Evolutionary conservation across 2,797 vertebrate species (phyloP), one percentile per base, ranked within the genome.

Genomic region (Rhinichthys osculus): DNA sequence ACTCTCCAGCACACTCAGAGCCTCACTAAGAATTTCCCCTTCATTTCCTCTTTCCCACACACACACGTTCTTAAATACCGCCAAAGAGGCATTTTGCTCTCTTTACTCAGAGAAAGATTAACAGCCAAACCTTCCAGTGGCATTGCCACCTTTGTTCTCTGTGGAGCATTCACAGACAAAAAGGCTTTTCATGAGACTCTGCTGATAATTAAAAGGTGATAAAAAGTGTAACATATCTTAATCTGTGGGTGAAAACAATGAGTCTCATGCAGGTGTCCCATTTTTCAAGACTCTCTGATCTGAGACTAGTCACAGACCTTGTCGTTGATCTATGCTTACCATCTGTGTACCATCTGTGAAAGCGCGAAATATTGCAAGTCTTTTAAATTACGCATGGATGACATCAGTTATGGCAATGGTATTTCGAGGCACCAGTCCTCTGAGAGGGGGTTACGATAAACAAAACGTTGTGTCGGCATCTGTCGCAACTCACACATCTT

Each of bases 301-400:
- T 62, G 70, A 86, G 67, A 78, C 30, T 8, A 74, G 83, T 78
- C 86, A 74, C 73, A 59, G 86, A 80, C 79, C 83, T 86, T n/a
- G 17, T 66, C 67, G 47, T 66, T 70, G 78, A 85, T 88, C 74
- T 67, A 70, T 33, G 38, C 42, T 14, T 78, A 50, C 88, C 89
- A 89, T 90, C 88, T 90, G 89, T 40, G 67, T 66, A 71, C 89
- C 86, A 89, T 89, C 84, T 90, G 89, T 72, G 79, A 44, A 86
- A 67, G 79, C 70, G 35, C 27, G 76, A 86, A 88, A 82, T 62
- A 73, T 85, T 81, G 71, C 85, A 83, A 86, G 85, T 44, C 73
- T 85, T 81, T 82, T 87, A 73, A 87, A 87, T 80, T 87, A 79
- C 16, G 64, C 82, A 52, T 85, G 85, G 82, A 79, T 52, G 73